Evolutionary conservation across 2,797 vertebrate genomes (phyloP).

Genomic region (Syngnathus rostellatus): DNA sequence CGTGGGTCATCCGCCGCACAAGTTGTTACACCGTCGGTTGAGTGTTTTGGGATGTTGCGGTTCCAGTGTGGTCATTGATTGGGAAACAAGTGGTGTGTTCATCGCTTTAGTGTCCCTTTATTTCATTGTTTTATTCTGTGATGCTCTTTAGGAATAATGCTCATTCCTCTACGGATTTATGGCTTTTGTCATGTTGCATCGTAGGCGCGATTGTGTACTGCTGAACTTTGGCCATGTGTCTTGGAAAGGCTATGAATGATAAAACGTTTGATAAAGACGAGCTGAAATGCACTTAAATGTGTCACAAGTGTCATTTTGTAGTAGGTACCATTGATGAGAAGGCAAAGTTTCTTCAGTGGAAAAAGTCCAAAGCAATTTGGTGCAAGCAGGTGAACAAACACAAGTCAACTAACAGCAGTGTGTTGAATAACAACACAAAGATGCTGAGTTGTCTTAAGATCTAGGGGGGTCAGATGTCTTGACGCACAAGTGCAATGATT

Average conservation of each 20-base stretch:
- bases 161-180: not conserved
- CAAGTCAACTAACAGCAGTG: not conserved
- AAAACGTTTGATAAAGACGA: constrained; percentile 4
- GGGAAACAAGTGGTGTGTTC: not conserved
- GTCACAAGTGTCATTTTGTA: too few species aligned
- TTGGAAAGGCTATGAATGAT: not conserved
- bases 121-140: not conserved
- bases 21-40: not conserved
- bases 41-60: constrained; percentile 1
- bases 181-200: not conserved
- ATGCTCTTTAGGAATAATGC: not conserved
- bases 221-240: constrained; percentile 37
- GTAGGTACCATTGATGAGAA: too few species aligned
- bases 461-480: not conserved
- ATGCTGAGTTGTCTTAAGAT: not conserved
- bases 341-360: not conserved
- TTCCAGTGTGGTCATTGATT: not conserved
- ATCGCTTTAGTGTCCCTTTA: too few species aligned
- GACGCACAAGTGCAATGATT: too few species aligned
- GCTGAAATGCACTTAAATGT: not conserved
- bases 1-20: not conserved
- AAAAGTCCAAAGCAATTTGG: not conserved
- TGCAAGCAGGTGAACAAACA: not conserved
- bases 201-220: constrained; percentile 25
- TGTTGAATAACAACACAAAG: not conserved